Evolutionary conservation across 2,797 vertebrate genomes (phyloP).

Genomic region (Mormyrops boulengeri): DNA sequence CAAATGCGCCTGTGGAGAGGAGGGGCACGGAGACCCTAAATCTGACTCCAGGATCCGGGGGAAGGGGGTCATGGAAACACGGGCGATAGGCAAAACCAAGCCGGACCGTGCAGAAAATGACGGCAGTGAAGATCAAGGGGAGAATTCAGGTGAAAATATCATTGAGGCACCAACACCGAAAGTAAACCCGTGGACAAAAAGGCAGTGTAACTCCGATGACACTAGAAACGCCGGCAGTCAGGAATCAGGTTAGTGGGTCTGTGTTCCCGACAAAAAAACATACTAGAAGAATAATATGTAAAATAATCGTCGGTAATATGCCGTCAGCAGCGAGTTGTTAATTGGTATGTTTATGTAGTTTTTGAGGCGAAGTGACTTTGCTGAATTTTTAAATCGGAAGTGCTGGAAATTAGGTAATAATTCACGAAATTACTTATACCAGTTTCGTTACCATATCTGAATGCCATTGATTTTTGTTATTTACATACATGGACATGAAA

Average conservation of each 20-base stretch:
- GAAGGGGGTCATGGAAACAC: slow-evolving; percentile 34
- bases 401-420: background rate
- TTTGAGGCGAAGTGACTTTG: background rate
- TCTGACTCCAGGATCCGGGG: slow-evolving; percentile 25
- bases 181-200: slow-evolving; percentile 14
- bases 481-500: slow-evolving; percentile 38
- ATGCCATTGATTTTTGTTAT: slow-evolving; percentile 32
- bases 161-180: background rate
- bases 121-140: slow-evolving; percentile 39
- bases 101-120: slow-evolving; percentile 58
- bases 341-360: background rate
- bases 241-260: slow-evolving; percentile 30
- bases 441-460: slow-evolving; percentile 32
- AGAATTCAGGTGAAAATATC: background rate
- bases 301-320: background rate
- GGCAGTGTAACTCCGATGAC: background rate
- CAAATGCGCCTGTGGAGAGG: slow-evolving; percentile 17
- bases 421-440: background rate
- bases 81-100: slow-evolving; percentile 42
- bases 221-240: background rate
- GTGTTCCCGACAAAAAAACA: background rate
- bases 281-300: background rate
- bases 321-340: background rate
- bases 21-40: slow-evolving; percentile 34
- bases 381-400: background rate